Evolutionary conservation across 1,140 invertebrate species (phyloP), one percentile per base, ranked within the genome.

Genomic region (Ditylenchus dipsaci): DNA sequence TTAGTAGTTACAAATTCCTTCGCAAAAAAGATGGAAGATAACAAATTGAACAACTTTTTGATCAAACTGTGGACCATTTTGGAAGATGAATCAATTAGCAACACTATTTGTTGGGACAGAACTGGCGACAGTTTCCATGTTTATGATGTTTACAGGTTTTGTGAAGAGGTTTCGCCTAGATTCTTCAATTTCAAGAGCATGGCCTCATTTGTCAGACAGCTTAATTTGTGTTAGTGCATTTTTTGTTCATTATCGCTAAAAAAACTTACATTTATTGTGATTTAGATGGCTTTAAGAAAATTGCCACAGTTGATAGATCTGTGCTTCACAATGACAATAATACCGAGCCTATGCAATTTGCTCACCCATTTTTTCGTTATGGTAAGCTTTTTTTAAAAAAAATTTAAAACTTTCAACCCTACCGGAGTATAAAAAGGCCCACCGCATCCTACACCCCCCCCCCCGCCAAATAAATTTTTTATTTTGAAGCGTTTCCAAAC

Each of bases 11-110:
- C n/a, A n/a, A n/a, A 47, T 47, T 15, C 15, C 45, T 15, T 15
- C 15, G 15, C 15, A 47, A 21, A 47, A 47, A 15, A 15, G 15
- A 47, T n/a, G n/a, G n/a, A n/a, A n/a, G 45, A 99, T 82, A 97
- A 93, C 83, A 98, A 98, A 83, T 93, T 98, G 89, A 92, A 94
- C 60, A 96, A n/a, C n/a, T n/a, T n/a, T n/a, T n/a, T n/a, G n/a
- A n/a, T n/a, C n/a, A n/a, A n/a, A n/a, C n/a, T n/a, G n/a, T n/a
- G n/a, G n/a, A n/a, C n/a, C n/a, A n/a, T n/a, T n/a, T n/a, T n/a
- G n/a, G n/a, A n/a, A n/a, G n/a, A n/a, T n/a, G n/a, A n/a, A n/a
- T n/a, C n/a, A n/a, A n/a, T n/a, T n/a, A n/a, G n/a, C n/a, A n/a
- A n/a, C n/a, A n/a, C n/a, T n/a, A n/a, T n/a, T n/a, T n/a, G n/a